Evolutionary conservation across 37 sponge, comb jelly and placozoan species (phyloP), one percentile per base, ranked within the genome.

Genomic region (Halisarca cf. caerulea): DNA sequence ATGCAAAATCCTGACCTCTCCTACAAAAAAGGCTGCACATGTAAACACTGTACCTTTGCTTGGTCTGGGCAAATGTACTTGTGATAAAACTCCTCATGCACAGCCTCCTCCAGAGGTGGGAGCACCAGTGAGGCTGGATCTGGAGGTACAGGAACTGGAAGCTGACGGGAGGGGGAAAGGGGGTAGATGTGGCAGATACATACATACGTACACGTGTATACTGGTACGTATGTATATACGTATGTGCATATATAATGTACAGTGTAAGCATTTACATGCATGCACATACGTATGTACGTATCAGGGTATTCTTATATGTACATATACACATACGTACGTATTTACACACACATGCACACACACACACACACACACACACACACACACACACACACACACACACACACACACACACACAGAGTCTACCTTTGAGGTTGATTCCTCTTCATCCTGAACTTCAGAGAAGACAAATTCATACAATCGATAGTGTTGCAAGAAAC

Each of bases 401-500:
- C 51, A 51, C 37, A 58, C 34, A 33, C 80, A 32, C 36, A 54
- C 37, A 82, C 23, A 20, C 28, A 64, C 82, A 62, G 11, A 64
- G 37, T 9, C 24, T 28, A 82, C 66, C 45, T 74, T 37, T 21
- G 41, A 24, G 21, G 42, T 24, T 24, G 36, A n/a, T 18, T 36
- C 8, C 8, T 86, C 89, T 33, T 83, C 80, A 27, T 86, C 37
- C 38, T 88, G 92, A 5, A 83, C 79, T 37, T 85, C 86, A 32
- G 80, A 64, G 51, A 88, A 79, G 32, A 92, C 69, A 25, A 59
- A 88, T 43, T 88, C 47, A 73, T 79, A 92, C 35, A 88, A 78
- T 0, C 35, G 20, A 66, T 92, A 92, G 61, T 92, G 92, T 78
- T 92, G 92, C 75, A 92, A 83, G 17, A 92, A 80, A 40, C 66